These are phyloP conservation scores for Macrosiphum euphorbiae DNA, from an alignment of 2,888 invertebrate genomes.

Conservation along the genomic window DNA sequence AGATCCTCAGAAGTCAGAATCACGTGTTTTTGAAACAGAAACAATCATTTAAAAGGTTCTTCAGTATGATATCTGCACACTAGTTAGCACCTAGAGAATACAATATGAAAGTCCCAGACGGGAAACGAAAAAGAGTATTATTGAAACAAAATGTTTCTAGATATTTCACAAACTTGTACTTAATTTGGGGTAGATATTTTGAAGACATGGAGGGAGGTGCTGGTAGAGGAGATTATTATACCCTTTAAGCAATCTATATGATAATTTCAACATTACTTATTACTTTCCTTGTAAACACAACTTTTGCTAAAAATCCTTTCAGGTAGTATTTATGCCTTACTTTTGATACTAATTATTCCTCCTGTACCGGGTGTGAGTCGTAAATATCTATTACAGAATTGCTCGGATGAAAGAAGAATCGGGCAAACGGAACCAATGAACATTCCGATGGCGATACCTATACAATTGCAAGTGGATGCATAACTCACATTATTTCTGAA, in stretches of 20 bases:
- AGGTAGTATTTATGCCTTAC: conserved; percentile 68
- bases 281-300: too few species aligned
- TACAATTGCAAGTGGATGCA: conserved; percentile 98
- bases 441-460: conserved; percentile 97
- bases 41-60: not conserved
- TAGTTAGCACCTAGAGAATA: not conserved
- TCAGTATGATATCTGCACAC: not conserved
- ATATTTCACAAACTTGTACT: not conserved
- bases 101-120: not conserved
- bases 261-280: too few species aligned
- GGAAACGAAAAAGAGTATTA: not conserved
- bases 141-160: not conserved
- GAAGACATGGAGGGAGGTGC: not conserved
- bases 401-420: conserved; percentile 93
- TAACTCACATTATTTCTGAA: conserved; percentile 92
- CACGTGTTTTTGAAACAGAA: not conserved
- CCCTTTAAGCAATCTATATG: too few species aligned
- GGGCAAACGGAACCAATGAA: conserved; percentile 97
- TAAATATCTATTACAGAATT: conserved; percentile 95
- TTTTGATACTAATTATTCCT: conserved; percentile 70
- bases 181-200: not conserved
- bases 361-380: conserved; percentile 70
- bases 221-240: not conserved
- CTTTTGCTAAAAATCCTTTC: too few species aligned
- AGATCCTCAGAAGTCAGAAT: too few species aligned